phyloP scores from a whole-genome alignment of 2,888 invertebrate species.

The Stegophylla sp. region DNA sequence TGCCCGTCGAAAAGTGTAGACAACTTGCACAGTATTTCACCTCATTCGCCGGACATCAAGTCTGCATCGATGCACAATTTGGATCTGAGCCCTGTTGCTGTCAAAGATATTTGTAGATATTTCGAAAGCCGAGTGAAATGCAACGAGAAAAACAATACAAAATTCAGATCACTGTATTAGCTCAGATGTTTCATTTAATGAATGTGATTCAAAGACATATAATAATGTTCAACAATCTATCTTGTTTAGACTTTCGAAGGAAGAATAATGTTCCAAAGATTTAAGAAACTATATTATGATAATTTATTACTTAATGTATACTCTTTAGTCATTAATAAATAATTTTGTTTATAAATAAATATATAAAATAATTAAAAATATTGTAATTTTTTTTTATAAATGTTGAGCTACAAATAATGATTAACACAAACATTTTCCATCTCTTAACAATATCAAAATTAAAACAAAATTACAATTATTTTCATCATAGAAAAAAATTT shows the following conservation, averaged over 20 bases:
- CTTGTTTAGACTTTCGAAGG: neutral
- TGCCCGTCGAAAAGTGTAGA: slow-evolving; percentile 44
- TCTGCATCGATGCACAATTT: slow-evolving; percentile 29
- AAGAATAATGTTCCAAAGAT: slow-evolving; percentile 46
- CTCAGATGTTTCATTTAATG: neutral
- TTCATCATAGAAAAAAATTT: slow-evolving; percentile 10
- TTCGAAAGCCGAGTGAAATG: slow-evolving; percentile 30
- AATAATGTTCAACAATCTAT: neutral
- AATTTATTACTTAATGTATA: slow-evolving; percentile 54
- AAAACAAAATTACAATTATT: slow-evolving; percentile 31
- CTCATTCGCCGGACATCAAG: neutral
- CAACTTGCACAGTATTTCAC: slow-evolving; percentile 5
- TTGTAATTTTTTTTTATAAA: slow-evolving; percentile 32
- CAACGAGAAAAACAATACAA: slow-evolving; percentile 4
- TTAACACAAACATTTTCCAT: slow-evolving; percentile 15
- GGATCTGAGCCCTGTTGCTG: slow-evolving; percentile 18
- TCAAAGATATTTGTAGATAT: slow-evolving; percentile 52
- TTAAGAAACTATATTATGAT: slow-evolving; percentile 51
- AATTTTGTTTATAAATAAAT: slow-evolving; percentile 45
- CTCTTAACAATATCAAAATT: slow-evolving; percentile 36
- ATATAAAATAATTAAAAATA: slow-evolving; percentile 22
- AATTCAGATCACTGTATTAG: slow-evolving; percentile 50
- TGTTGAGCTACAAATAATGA: slow-evolving; percentile 53
- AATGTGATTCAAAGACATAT: neutral
- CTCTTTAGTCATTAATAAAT: slow-evolving; percentile 54